Percentiles rank a stretch among this genome's conserved stretches.
Evolutionary conservation across 2,888 invertebrate genomes (phyloP).

Genomic region (Amblyjoppa fuscipennis): DNA sequence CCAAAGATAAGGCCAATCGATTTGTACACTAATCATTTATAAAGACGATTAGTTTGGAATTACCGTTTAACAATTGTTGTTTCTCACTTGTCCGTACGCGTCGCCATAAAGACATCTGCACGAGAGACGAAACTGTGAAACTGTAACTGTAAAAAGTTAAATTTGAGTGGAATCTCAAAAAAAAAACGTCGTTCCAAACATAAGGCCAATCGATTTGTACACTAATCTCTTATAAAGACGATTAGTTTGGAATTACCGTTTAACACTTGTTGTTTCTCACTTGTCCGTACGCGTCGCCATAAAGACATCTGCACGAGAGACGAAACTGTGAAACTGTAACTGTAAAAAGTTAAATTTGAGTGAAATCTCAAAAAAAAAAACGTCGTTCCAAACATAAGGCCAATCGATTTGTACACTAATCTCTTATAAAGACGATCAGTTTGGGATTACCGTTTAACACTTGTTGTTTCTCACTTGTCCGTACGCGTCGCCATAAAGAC

Average conservation of each 20-base stretch:
- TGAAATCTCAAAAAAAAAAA: not conserved
- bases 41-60: too few relatives aligned
- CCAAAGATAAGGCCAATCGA: too few relatives aligned
- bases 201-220: not conserved
- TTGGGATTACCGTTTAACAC: not conserved
- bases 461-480: not conserved
- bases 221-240: not conserved
- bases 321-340: not conserved
- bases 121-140: too few relatives aligned
- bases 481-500: constrained; percentile 21
- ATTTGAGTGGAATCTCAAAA: too few relatives aligned
- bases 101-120: too few relatives aligned
- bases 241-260: not conserved
- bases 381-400: constrained; percentile 3
- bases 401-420: not conserved
- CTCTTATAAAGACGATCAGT: not conserved
- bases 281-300: not conserved
- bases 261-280: constrained; percentile 4
- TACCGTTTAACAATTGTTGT: too few relatives aligned
- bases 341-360: not conserved
- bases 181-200: not conserved
- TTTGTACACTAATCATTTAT: too few relatives aligned
- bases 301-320: constrained; percentile 28
- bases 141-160: too few relatives aligned
- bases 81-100: too few relatives aligned